Percentiles rank a stretch among this genome's conserved stretches.
Conservation (phyloP, 2,113 vertebrate genomes). For the Speoplatyrhinus poulsoni region DNA sequence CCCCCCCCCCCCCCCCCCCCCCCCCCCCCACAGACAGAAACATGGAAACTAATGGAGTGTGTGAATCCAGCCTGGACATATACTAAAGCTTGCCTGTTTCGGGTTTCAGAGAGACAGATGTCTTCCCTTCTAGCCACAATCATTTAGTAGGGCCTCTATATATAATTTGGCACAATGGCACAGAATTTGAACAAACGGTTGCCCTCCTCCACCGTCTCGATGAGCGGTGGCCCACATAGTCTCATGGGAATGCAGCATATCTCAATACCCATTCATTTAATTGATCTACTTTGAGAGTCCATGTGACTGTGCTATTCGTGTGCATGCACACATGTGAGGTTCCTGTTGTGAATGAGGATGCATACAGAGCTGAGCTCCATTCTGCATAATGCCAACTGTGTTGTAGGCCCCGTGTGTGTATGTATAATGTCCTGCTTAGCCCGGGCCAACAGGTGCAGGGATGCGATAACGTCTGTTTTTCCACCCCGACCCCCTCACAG, state of each 20-base stretch:
- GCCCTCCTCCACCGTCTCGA: neutral
- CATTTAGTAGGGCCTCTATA: slow-evolving; percentile 57
- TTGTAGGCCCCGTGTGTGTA: slow-evolving; percentile 4
- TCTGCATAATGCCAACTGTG: slow-evolving; percentile 27
- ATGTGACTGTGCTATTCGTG: neutral
- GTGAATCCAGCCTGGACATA: slow-evolving; percentile 34
- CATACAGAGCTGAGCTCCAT: slow-evolving; percentile 6
- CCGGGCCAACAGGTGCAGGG: slow-evolving; percentile 70
- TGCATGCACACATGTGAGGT: neutral
- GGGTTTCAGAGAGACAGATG: slow-evolving; percentile 56
- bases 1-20: neutral
- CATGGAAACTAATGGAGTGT: slow-evolving; percentile 24
- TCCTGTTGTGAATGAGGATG: neutral
- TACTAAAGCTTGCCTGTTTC: slow-evolving; percentile 37
- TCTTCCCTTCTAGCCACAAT: slow-evolving; percentile 55
- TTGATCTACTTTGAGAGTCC: slow-evolving; percentile 8
- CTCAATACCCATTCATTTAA: neutral
- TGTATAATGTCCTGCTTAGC: slow-evolving; percentile 3
- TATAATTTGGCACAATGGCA: slow-evolving; percentile 49
- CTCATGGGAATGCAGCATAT: slow-evolving; percentile 24
- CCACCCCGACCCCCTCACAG: neutral
- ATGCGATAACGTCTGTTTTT: slow-evolving; percentile 42
- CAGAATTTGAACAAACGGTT: slow-evolving; percentile 32
- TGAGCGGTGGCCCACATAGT: slow-evolving; percentile 18
- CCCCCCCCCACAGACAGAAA: slow-evolving; percentile 2